phyloP scores from a whole-genome alignment of 2,113 vertebrate genomes.

The Amazona guildingii region DNA sequence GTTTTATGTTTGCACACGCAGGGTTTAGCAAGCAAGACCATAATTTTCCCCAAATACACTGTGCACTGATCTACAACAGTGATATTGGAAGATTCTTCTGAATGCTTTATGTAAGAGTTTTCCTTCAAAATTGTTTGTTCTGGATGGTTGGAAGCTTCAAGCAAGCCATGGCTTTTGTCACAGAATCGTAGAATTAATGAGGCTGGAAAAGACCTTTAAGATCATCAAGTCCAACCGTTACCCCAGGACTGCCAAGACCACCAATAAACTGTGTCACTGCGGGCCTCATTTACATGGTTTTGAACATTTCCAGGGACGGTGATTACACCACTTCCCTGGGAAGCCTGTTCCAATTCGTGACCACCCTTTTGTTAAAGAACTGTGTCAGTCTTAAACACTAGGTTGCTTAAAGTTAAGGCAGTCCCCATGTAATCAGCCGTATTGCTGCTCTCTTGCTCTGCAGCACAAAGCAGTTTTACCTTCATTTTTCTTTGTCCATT shows the following conservation, averaged over 20 bases:
- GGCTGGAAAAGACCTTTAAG: neutral
- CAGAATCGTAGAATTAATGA: neutral
- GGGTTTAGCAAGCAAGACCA: accelerated
- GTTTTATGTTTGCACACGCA: neutral
- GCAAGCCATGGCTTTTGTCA: neutral
- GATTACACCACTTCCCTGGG: neutral
- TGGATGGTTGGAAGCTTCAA: neutral
- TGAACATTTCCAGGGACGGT: neutral
- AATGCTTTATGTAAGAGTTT: neutral
- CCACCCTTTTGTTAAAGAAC: neutral
- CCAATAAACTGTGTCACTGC: neutral
- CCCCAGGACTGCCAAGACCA: neutral
- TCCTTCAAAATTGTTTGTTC: neutral
- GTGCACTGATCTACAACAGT: neutral
- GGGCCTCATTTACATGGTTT: neutral
- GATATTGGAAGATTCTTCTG: neutral
- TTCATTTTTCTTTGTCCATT: neutral
- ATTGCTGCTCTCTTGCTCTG: neutral
- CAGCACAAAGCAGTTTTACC: neutral
- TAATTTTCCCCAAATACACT: neutral
- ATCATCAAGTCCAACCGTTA: neutral
- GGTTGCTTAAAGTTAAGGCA: neutral
- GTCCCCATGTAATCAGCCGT: neutral
- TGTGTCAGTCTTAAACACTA: neutral
- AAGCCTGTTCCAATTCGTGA: neutral